Evolutionary conservation across 1,140 invertebrate species (phyloP), one percentile per base, ranked within the genome.

Genomic region (Drosophila lini): DNA sequence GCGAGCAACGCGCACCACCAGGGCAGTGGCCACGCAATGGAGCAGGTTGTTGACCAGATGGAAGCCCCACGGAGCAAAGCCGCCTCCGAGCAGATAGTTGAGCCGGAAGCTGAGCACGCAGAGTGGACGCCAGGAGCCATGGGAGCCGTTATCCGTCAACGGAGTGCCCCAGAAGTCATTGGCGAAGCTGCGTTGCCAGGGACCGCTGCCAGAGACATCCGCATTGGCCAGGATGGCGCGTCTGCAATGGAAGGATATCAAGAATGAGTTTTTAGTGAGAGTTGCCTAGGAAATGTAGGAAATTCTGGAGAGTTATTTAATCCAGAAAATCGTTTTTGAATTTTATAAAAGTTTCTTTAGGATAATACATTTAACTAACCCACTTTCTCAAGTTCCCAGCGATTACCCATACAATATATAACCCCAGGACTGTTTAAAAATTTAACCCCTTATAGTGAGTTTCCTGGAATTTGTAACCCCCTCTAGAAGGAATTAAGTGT

Each of bases 91-190:
- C 52, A 96, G 91, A 93, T 98, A 98, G 94, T 98, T 98, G 89
- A 97, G 96, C 90, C 97, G 96, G 93, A 98, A 99, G 83, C 97
- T 98, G 67, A 98, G 94, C 65, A 98, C 97, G 90, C 97, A 98
- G 75, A 98, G 93, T 28, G 98, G 98, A 61, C 98, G 94, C 92
- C 98, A 99, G 15, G 97, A 98, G 93, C 98, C 98, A 94, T 98
- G 98, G 1, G 97, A 97, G 25, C 97, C 97, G 71, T 94, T 94
- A 91, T 98, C 97, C 38, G 94, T 94, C 73, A 98, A 93, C 34
- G 97, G 96, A 19, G 97, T 98, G 48, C 97, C 97, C 97, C 97
- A 98, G 93, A 98, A 98, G 93, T 98, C 97, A 92, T 98, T 96
- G 84, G 94, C 94, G 71, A 97, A 94, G 74, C 97, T 93, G n/a